These are phyloP conservation scores for Calyptommatus sinebrachiatus DNA, from an alignment of 2,113 vertebrate species.

Conservation along the genomic window DNA sequence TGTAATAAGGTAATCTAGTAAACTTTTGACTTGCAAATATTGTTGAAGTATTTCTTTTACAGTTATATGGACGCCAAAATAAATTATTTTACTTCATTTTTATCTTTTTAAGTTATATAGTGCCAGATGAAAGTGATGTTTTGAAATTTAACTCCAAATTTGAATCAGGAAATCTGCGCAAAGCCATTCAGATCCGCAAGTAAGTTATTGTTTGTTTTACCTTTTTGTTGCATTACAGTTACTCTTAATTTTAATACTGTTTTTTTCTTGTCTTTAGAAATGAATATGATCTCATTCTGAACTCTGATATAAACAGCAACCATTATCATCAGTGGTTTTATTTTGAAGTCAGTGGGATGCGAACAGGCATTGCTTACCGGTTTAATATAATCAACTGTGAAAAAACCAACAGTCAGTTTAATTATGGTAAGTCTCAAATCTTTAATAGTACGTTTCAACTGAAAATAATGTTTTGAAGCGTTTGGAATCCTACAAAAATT, in stretches of 20 bases:
- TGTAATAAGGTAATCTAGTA: too few relatives aligned
- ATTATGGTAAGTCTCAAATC: slow-evolving; percentile 84
- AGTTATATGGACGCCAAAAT: background rate
- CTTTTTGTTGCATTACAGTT: slow-evolving; percentile 20
- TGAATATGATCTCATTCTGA: slow-evolving; percentile 96
- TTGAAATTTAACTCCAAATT: slow-evolving; percentile 98
- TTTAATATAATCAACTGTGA: slow-evolving; percentile 99
- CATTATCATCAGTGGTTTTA: slow-evolving; percentile 99
- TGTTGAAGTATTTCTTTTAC: background rate
- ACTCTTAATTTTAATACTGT: slow-evolving; percentile 43
- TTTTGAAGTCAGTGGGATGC: slow-evolving; percentile 97
- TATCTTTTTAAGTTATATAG: slow-evolving; percentile 69
- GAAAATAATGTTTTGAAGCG: background rate
- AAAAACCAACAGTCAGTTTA: slow-evolving; percentile 99
- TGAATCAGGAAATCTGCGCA: slow-evolving; percentile 96
- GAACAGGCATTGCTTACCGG: slow-evolving; percentile 81
- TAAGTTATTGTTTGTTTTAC: slow-evolving; percentile 70
- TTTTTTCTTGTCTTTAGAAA: slow-evolving; percentile 75
- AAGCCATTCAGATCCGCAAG: slow-evolving; percentile 96
- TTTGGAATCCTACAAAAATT: background rate
- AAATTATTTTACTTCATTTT: slow-evolving; percentile 23
- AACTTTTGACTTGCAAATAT: background rate
- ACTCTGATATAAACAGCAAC: slow-evolving; percentile 98
- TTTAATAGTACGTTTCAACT: background rate
- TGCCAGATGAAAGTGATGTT: slow-evolving; percentile 83